A percentile compares a stretch with the other conserved stretches of the same genome.
Conservation (phyloP, 2,113 vertebrate species). For the Cyphomyrus discorhynchus region DNA sequence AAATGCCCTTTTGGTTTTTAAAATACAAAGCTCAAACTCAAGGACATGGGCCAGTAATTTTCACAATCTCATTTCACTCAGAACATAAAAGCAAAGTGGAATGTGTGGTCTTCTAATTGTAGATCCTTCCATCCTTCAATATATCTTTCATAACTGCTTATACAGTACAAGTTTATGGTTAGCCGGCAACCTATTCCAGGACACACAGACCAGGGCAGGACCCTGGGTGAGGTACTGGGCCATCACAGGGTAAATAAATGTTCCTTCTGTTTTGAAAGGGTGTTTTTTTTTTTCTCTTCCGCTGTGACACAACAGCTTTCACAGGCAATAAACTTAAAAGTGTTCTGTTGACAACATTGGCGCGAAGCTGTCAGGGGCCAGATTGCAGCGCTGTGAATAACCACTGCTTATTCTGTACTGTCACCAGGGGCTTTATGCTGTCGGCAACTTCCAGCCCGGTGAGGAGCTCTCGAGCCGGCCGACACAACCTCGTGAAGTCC, state of each 20-base stretch:
- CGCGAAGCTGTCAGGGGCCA: neutral
- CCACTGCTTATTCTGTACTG: constrained; percentile 35
- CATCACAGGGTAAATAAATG: neutral
- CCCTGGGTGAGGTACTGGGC: neutral
- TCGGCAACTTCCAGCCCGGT: constrained; percentile 87
- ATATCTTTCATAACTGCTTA: neutral
- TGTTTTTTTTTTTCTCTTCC: neutral
- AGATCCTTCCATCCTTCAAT: neutral
- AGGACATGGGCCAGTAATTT: neutral
- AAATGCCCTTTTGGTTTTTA: neutral
- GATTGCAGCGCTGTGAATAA: neutral
- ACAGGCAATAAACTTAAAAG: neutral
- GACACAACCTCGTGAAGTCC: constrained; percentile 56
- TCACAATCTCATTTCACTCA: neutral
- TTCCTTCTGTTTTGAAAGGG: neutral
- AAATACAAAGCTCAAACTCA: neutral
- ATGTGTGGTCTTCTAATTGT: neutral
- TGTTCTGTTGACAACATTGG: neutral
- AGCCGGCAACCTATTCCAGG: neutral
- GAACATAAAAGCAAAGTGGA: neutral
- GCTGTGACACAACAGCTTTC: neutral
- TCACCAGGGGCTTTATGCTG: constrained; percentile 80
- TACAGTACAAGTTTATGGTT: neutral
- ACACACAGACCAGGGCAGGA: neutral
- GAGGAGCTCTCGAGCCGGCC: constrained; percentile 62